Percentiles rank a stretch among this genome's conserved stretches.
These are phyloP conservation scores for Mustela nigripes DNA, from an alignment of 2,113 vertebrate genomes.

Conservation along the genomic window DNA sequence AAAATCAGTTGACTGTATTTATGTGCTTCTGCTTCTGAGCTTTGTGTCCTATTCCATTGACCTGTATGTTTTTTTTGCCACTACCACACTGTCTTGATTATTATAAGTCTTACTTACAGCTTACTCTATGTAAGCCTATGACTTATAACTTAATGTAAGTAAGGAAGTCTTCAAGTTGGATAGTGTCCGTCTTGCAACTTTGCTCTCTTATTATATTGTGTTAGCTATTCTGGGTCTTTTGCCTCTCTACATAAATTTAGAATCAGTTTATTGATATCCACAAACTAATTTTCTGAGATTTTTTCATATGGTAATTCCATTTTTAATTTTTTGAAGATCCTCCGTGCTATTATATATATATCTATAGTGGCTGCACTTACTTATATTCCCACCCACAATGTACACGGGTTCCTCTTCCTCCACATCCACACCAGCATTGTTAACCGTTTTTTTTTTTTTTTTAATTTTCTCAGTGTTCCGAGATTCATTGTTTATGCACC, in stretches of 20 bases:
- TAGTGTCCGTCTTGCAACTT: neutral
- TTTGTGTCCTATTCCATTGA: neutral
- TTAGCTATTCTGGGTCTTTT: no score
- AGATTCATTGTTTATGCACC: no score
- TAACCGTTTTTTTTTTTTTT: no score
- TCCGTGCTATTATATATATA: no score
- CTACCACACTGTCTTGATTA: neutral
- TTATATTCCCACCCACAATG: no score
- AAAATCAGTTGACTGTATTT: neutral
- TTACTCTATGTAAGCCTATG: neutral
- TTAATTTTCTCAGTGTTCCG: no score
- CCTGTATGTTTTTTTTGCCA: neutral
- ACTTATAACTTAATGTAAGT: neutral
- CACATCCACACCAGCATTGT: no score
- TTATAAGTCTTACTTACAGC: neutral
- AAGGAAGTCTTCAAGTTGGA: neutral
- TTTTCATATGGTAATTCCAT: neutral
- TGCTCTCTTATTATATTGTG: neutral
- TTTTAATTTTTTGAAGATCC: no score
- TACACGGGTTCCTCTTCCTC: no score
- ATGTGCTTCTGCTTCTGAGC: neutral
- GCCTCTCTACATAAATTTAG: neutral
- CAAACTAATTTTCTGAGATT: neutral
- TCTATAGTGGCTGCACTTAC: no score
- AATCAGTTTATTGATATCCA: neutral